These are phyloP conservation scores for Molothrus ater DNA, from an alignment of 2,797 vertebrate genomes.

Conservation along the genomic window DNA sequence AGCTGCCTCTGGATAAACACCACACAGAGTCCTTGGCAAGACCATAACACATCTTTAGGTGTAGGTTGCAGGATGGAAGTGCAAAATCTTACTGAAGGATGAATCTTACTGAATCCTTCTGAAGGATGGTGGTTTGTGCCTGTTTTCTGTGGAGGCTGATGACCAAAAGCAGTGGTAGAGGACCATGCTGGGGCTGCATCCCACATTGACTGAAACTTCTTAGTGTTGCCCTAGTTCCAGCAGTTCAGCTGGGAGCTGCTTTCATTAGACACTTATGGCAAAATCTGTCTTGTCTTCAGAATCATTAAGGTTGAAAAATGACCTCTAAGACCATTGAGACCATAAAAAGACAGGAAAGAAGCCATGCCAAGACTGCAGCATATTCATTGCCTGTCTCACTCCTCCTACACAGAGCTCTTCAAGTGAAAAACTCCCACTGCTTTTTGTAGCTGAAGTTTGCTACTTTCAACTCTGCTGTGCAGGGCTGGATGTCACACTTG, in stretches of 20 bases:
- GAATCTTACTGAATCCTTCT: not conserved
- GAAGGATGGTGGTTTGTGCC: not conserved
- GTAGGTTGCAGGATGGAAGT: not conserved
- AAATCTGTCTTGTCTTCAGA: not conserved
- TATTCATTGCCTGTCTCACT: not conserved
- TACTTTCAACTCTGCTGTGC: not conserved
- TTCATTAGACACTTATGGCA: not conserved
- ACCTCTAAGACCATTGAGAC: not conserved
- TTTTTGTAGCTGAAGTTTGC: not conserved
- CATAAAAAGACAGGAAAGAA: not conserved
- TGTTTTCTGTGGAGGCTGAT: fast-evolving
- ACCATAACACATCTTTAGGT: fast-evolving
- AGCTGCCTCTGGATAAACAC: not conserved
- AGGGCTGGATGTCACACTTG: not conserved
- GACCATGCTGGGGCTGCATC: not conserved
- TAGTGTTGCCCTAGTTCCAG: not conserved
- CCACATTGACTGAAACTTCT: not conserved
- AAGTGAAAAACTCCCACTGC: not conserved
- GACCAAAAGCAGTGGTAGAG: not conserved
- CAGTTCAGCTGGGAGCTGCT: not conserved
- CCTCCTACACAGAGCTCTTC: not conserved
- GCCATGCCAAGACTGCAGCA: not conserved
- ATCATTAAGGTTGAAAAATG: not conserved
- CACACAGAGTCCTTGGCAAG: too few species aligned
- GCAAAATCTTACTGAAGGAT: not conserved